A percentile compares a stretch with the other conserved stretches of the same genome.
phyloP scores from a whole-genome alignment of 2,113 vertebrate species.

The Notothenia coriiceps region DNA sequence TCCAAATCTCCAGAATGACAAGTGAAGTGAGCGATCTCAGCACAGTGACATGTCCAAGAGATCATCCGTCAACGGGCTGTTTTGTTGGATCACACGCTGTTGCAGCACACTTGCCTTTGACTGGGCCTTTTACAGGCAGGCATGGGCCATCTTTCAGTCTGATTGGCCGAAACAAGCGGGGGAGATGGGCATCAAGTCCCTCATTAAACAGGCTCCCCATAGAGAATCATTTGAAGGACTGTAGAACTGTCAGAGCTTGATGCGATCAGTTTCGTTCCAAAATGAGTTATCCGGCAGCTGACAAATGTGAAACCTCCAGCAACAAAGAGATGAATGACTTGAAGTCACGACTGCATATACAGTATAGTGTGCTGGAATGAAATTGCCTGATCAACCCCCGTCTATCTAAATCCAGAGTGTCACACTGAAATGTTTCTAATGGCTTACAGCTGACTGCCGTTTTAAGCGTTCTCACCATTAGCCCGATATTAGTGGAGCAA shows the following conservation, averaged over 20 bases:
- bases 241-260: conserved; percentile 52
- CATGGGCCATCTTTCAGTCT: conserved; percentile 43
- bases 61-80: conserved; percentile 49
- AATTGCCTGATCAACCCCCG: conserved; percentile 52
- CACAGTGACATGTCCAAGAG: conserved; percentile 37
- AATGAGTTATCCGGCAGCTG: conserved; percentile 58
- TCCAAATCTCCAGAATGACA: conserved; percentile 51
- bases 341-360: conserved; percentile 31
- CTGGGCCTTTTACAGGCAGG: conserved; percentile 56
- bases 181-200: conserved; percentile 36
- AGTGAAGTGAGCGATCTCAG: conserved; percentile 49
- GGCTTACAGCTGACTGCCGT: conserved; percentile 48
- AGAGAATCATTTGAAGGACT: conserved; percentile 53
- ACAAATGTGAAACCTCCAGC: conserved; percentile 59
- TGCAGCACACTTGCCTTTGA: conserved; percentile 34
- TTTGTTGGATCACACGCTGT: conserved; percentile 36
- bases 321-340: conserved; percentile 69
- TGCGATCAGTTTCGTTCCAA: conserved; percentile 54
- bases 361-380: conserved; percentile 14
- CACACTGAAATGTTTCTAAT: conserved; percentile 56
- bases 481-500: conserved; percentile 45
- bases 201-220: conserved; percentile 61
- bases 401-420: conserved; percentile 57
- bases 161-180: conserved; percentile 53
- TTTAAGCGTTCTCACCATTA: conserved; percentile 41